Percentiles rank a stretch among this genome's conserved stretches.
phyloP scores from a whole-genome alignment of 1,140 invertebrate genomes.

The Cydia splendana region DNA sequence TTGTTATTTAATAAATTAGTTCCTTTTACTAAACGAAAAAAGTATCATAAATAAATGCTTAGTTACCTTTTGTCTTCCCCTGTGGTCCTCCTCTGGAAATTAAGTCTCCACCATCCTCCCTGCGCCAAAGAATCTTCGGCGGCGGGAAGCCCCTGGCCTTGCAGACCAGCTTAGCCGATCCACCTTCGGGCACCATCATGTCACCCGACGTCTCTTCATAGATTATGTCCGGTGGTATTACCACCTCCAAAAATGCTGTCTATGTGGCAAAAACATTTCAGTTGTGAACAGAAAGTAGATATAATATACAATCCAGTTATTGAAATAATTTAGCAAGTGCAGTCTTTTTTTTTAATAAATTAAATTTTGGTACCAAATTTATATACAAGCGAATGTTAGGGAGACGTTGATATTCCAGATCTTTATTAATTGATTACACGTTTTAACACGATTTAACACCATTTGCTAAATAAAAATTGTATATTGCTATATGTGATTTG shows the following conservation, averaged over 20 bases:
- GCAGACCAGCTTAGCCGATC: constrained; percentile 92
- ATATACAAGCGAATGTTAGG: too few species aligned
- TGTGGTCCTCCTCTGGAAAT: constrained; percentile 85
- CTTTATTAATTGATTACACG: too few species aligned
- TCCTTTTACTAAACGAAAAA: too few species aligned
- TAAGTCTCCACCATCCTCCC: constrained; percentile 92
- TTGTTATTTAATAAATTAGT: too few species aligned
- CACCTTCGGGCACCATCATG: constrained; percentile 94
- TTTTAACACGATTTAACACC: too few species aligned
- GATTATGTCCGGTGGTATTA: constrained; percentile 94
- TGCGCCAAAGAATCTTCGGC: constrained; percentile 91
- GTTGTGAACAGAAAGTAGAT: background rate
- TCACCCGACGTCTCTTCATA: constrained; percentile 93
- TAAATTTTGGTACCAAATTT: too few species aligned
- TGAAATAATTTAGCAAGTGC: background rate
- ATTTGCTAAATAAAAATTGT: too few species aligned
- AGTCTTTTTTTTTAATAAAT: too few species aligned
- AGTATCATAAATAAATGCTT: background rate
- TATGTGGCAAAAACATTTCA: constrained; percentile 77
- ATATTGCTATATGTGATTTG: background rate
- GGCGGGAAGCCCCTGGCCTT: constrained; percentile 91
- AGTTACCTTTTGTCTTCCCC: constrained; percentile 85
- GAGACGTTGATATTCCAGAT: too few species aligned
- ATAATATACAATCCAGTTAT: background rate
- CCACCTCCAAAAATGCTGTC: constrained; percentile 92